Evolutionary conservation across 2,888 invertebrate genomes (phyloP), one percentile per base, ranked within the genome.

Genomic region (Linnaemya tessellans): DNA sequence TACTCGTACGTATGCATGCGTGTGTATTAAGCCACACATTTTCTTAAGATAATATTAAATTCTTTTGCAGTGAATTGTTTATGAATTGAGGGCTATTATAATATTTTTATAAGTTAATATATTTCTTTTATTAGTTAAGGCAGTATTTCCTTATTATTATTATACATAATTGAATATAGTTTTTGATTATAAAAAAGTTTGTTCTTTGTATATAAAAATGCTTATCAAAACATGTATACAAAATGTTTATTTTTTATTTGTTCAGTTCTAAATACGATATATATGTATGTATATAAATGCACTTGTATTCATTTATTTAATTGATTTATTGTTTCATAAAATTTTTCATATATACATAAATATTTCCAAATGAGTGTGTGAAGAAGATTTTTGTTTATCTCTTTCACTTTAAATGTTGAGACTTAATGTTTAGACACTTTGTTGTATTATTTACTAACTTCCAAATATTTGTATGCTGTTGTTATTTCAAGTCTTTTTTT

Each of bases 241-340:
- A 80, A 84, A 80, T 30, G 56, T 73, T 64, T 58, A 2, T 22
- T 9, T 15, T 13, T 18, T 30, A 11, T 38, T 25, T 56, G 3
- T 58, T 41, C 10, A 1, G 20, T n/a, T 64, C 35, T 46, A 73
- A 80, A 80, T 77, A 71, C 51, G 11, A 7, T 11, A 64, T n/a
- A n/a, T n/a, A n/a, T n/a, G n/a, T n/a, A n/a, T n/a, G n/a, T n/a
- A 77, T 67, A 54, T 81, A 84, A 84, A 84, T 81, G 84, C 81
- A 81, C 81, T 84, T 81, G 46, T 68, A 22, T 78, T 77, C 20
- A 13, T 58, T 49, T 60, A 9, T 43, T 46, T 75, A 46, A 15
- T 11, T 30, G 30, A 30, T 30, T 30, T 30, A 5, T 30, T 30
- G 30, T 30, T 30, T 30, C 2, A 3, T 30, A 30, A 49, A 7